These are phyloP conservation scores for Holacanthus passer DNA, from an alignment of 2,113 vertebrate species.

Conservation along the genomic window DNA sequence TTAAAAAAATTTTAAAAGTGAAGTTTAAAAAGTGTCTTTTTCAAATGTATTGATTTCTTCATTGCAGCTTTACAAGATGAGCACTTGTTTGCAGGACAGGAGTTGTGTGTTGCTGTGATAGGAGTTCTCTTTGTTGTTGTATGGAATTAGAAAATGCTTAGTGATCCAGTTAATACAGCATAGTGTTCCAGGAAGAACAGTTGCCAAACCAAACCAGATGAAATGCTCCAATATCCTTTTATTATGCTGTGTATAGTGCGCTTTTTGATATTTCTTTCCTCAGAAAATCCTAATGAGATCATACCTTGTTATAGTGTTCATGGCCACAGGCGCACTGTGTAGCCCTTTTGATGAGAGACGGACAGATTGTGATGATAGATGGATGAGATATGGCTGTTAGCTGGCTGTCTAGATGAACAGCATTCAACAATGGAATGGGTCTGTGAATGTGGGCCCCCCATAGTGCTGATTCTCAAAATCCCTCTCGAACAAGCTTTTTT, in stretches of 20 bases:
- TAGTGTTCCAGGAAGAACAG: neutral
- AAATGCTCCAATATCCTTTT: neutral
- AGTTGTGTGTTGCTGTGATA: neutral
- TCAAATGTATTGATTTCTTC: too few species aligned
- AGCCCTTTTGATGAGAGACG: conserved; percentile 25
- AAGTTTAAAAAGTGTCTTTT: neutral
- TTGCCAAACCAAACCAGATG: neutral
- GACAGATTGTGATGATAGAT: conserved; percentile 38
- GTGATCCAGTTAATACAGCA: neutral
- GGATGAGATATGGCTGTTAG: conserved; percentile 46
- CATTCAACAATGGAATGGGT: conserved; percentile 54
- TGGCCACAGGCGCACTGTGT: neutral
- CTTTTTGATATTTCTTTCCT: neutral
- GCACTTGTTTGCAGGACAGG: neutral
- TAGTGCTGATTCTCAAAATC: conserved; percentile 77
- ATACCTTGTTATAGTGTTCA: conserved; percentile 3
- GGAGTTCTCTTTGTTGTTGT: neutral
- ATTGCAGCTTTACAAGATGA: neutral
- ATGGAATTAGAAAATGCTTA: neutral
- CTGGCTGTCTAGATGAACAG: conserved; percentile 46
- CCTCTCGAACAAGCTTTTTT: conserved; percentile 69
- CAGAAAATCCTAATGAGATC: neutral
- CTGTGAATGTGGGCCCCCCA: conserved; percentile 65
- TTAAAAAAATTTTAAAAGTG: too few species aligned
- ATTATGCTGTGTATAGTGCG: neutral